These are phyloP conservation scores for Formica exsecta DNA, from an alignment of 1,140 invertebrate species.

Conservation along the genomic window DNA sequence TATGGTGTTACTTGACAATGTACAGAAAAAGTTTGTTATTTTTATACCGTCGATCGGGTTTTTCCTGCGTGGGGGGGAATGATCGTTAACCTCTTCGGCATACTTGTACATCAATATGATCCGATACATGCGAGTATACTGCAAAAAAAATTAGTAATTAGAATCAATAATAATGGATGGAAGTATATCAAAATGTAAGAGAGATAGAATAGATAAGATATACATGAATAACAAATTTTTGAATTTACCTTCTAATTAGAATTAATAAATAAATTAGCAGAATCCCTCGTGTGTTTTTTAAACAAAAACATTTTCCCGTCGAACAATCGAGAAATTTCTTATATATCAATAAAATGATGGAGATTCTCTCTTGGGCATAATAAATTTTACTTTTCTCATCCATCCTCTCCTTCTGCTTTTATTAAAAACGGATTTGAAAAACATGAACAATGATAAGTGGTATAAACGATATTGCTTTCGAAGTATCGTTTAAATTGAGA, in stretches of 20 bases:
- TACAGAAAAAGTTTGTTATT: conserved; percentile 41
- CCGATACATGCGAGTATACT: neutral
- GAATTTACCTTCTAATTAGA: neutral
- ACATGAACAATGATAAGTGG: no score
- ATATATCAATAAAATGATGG: no score
- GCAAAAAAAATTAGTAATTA: neutral
- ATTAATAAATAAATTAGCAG: neutral
- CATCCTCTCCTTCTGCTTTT: no score
- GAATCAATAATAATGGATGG: no score
- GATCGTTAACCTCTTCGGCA: conserved; percentile 39
- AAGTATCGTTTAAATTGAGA: no score
- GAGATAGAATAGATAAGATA: no score
- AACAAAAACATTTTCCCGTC: neutral
- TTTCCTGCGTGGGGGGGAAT: neutral
- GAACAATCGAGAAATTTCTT: no score
- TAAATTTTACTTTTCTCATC: no score
- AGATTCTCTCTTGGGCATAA: no score
- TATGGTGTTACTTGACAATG: neutral
- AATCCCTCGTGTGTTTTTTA: neutral
- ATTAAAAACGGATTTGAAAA: no score
- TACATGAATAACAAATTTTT: neutral
- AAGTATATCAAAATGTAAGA: neutral
- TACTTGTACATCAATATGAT: conserved; percentile 3
- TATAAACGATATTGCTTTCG: no score
- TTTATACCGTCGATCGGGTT: conserved; percentile 48